Base-by-base conservation (phyloP, 2,113 vertebrate species). In the Clarias macrocephalus region DNA sequence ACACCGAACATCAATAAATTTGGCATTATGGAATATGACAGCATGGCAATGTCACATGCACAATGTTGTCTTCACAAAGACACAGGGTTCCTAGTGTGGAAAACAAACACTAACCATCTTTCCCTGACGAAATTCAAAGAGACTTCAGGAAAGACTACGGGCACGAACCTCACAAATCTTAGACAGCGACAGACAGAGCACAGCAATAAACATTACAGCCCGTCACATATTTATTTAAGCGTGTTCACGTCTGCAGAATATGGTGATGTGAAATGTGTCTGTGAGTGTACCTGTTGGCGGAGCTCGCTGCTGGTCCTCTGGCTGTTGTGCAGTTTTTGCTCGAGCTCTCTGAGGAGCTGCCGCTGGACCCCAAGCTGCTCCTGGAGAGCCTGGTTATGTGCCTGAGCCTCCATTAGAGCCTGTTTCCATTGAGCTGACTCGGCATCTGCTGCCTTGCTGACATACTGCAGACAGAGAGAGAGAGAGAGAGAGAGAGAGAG, bases 361-460 rank as follows among this genome's bases (percentile, higher is more conserved):
- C 95, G 93, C 94, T 99, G 97, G 85, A 96, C 94, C 0, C 91
- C 93, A 77, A 99, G 95, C 93, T 98, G 97, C 91, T 99, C 97
- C 94, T 97, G 96, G 88, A 99, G 95, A 89, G 95, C 92, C 82
- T 94, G 93, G 92, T 95, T 98, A 89, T 93, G 96, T 85, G 90
- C 89, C 94, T 98, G 97, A 66, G 95, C 93, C 90, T 98, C 97
- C 0, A 91, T 92, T 82, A 98, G 93, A 30, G 95, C 96, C 88
- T 94, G 94, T 90, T 95, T 96, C 2, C 93, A 92, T 91, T 96
- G 96, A 6, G 95, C 80, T 0, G 97, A 97, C 90, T 99, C 97
- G 56, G 96, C 96, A 91, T 97, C 96, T 94, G 97, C 95, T 0
- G 94, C 96, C 90, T 96, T 96, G 65, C 96, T 95, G 91, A 97